Percentiles rank a stretch among this genome's conserved stretches.
These are phyloP conservation scores for Delia radicum DNA, from an alignment of 1,140 invertebrate species.

Conservation along the genomic window DNA sequence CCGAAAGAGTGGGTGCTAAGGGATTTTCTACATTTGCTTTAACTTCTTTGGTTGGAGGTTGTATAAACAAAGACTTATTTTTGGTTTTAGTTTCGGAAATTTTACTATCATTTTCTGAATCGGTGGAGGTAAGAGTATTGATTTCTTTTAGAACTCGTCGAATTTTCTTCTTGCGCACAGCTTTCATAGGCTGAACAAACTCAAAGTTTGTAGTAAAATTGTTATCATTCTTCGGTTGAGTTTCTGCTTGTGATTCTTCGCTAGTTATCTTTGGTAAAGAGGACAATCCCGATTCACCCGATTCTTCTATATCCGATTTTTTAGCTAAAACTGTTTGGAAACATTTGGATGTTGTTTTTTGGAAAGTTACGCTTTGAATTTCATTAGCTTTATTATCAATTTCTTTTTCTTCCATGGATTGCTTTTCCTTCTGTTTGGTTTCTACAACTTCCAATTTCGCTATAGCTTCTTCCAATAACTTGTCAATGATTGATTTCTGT, in stretches of 20 bases:
- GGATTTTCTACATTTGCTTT: neutral
- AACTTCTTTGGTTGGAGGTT: neutral
- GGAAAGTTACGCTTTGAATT: neutral
- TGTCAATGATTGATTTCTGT: slow-evolving; percentile 41
- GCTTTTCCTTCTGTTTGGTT: neutral
- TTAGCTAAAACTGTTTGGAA: slow-evolving; percentile 35
- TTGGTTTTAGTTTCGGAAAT: neutral
- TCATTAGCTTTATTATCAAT: slow-evolving; percentile 37
- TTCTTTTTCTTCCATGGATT: neutral
- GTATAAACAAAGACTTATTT: neutral
- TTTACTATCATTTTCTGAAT: slow-evolving; percentile 44
- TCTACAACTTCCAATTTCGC: slow-evolving; percentile 40
- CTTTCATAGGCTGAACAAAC: slow-evolving; percentile 39
- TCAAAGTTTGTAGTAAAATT: slow-evolving; percentile 37
- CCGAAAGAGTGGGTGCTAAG: neutral
- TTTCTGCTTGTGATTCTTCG: slow-evolving; percentile 47
- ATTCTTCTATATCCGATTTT: slow-evolving; percentile 42
- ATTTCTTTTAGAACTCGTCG: slow-evolving; percentile 49
- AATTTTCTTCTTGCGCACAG: slow-evolving; percentile 50
- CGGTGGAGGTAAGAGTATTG: slow-evolving; percentile 36
- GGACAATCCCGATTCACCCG: slow-evolving; percentile 48
- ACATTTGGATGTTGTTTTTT: neutral
- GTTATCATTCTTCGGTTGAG: neutral
- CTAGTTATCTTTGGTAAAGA: slow-evolving; percentile 50
- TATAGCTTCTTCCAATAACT: slow-evolving; percentile 46